Base-by-base conservation (phyloP, 35 echinoderm and acorn worm species). In the Apostichopus japonicus region DNA sequence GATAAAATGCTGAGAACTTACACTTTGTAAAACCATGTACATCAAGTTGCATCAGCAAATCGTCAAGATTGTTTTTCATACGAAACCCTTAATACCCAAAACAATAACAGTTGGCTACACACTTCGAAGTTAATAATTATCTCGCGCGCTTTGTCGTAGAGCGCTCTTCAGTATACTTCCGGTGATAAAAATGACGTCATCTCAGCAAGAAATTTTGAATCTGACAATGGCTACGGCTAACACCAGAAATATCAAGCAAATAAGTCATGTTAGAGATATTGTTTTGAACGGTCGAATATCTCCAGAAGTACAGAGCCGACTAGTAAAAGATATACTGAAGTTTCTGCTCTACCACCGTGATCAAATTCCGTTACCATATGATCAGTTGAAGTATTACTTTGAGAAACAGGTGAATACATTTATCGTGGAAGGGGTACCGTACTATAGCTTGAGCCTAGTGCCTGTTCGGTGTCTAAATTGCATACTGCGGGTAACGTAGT, bases 301-400 rank as follows among this genome's bases (percentile, higher is more conserved):
- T 8, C 83, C 92, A 21, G 88, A 94, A 65, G 87, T 91, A 17
- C 73, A 89, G 77, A 83, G 77, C 33, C 71, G 59, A 23, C 59
- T 94, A 27, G 88, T 94, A 24, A 92, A 94, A 27, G 95, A 96
- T 57, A 90, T 93, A 5, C 16, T 96, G 54, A 96, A 96, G 81
- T 93, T 93, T 81, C 79, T 96, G 5, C 58, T 96, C 73, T 93
- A 91, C 61, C 95, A 96, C 70, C 84, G 95, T 84, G 86, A 96
- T 77, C 95, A 96, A 93, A 96, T 96, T 87, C 92, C 92, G 10
- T 55, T 96, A 73, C 88, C 92, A 53, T 96, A 59, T 92, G 92
- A 93, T 56, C 95, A 96, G 90, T 67, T 96, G 52, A 96, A 94
- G 77, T 72, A 58, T 91, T 78, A 79, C 72, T 91, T 77, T 56